Base-by-base conservation (phyloP, 2,797 vertebrate genomes). In the Coregonus suidteri region DNA sequence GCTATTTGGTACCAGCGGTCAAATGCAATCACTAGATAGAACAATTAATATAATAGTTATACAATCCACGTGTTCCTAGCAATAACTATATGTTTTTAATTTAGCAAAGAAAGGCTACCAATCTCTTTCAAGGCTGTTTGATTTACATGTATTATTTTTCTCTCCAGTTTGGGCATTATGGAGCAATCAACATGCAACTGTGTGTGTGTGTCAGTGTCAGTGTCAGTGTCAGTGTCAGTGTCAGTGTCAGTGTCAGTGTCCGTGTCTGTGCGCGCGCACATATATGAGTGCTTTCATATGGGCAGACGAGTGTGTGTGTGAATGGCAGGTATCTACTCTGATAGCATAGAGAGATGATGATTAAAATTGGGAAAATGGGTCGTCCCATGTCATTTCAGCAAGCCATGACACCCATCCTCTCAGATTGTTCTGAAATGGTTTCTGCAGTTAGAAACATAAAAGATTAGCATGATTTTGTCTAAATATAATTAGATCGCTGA, bases 211-310 rank as follows among this genome's bases (percentile, higher is more conserved):
- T 25, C 25, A 25, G 25, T 25, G 25, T 25, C 25, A 25, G 25
- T 25, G 25, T 25, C 25, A 25, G 25, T 25, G 25, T 25, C 25
- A 25, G 25, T 25, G 25, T 25, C 25, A 25, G 25, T 25, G 25
- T 25, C 25, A 25, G 25, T 25, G 25, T 25, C 25, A 25, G 25
- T 25, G 25, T 25, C 25, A 25, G 37, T 9, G 6, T 9, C 6
- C 0, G 1, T 37, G 37, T 37, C 6, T 20, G 20, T 9, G 25
- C 73, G 77, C 64, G 65, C 51, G 34, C 69, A 52, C 47, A 52
- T 62, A 31, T 79, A 53, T 41, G 65, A 68, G 64, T 74, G 64
- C 69, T 64, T 13, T 4, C 15, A 68, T 30, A 5, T 52, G 56
- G 9, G 30, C 51, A 52, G 2, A 9, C 1, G 3, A 7, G 30